Base-by-base conservation (phyloP, 2,797 vertebrate genomes). In the Ciconia nigra region DNA sequence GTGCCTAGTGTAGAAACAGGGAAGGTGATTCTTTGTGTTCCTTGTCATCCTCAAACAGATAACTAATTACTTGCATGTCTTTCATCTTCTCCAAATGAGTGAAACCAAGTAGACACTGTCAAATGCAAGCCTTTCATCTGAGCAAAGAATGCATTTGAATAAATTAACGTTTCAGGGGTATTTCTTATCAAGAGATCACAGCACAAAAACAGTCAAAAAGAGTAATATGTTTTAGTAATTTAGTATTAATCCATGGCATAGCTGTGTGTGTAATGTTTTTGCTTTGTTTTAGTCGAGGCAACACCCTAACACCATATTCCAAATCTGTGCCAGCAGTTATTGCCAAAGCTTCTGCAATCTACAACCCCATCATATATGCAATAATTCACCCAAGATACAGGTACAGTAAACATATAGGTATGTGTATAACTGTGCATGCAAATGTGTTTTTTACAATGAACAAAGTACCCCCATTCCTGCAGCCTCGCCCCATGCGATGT, bases 301-400 rank as follows among this genome's bases (percentile, higher is more conserved):
- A 98, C 94, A 97, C 97, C 90, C 96, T 99, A 95, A 98, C 98
- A 2, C 99, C 99, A 5, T 99, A 99, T 98, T 98, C 99, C 88
- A 99, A 99, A 96, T 98, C 99, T 20, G 98, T 99, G 58, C 99
- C 99, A 71, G 99, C 99, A 67, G 87, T 99, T 93, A 99, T 99
- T 93, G 99, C 99, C 78, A 99, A 99, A 95, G 98, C 99, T 66
- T 99, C 99, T 26, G 97, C 99, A 17, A 98, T 99, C 97, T 99
- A 99, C 98, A 99, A 99, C 73, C 99, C 99, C 83, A 98, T 99
- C 94, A 99, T 99, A 96, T 99, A 99, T 69, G 98, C 99, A 71
- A 99, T 99, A 92, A 98, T 99, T 95, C 99, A 99, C 96, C 98
- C 98, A 87, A 99, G 99, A 98, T 99, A 99, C 98, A 98, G 99